Percentiles rank a stretch among this genome's conserved stretches.
These are phyloP conservation scores for Drosophila dunni DNA, from an alignment of 1,140 invertebrate genomes.

Conservation along the genomic window DNA sequence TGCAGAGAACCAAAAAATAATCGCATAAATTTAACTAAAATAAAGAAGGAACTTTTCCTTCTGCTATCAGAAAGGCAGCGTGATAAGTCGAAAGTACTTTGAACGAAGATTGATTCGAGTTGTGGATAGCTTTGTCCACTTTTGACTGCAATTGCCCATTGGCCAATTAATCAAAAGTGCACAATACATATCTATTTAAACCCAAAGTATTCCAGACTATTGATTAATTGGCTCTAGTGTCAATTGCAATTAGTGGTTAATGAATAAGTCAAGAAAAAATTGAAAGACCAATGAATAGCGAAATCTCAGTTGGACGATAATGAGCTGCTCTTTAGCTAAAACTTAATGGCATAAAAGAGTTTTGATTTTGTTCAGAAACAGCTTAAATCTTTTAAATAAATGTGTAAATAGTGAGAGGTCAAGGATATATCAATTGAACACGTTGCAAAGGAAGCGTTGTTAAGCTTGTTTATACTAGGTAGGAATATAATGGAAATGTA, in stretches of 20 bases:
- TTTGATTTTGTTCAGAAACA: background rate
- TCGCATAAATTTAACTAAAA: background rate
- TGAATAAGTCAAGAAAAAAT: conserved; percentile 57
- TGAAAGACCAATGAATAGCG: conserved; percentile 11
- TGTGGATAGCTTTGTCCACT: conserved; percentile 62
- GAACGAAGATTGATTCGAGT: conserved; percentile 76
- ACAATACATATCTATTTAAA: conserved; percentile 22
- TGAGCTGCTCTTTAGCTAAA: conserved; percentile 18
- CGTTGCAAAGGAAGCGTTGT: background rate
- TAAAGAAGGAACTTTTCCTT: background rate
- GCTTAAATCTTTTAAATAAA: conserved; percentile 8
- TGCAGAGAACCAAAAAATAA: conserved; percentile 1
- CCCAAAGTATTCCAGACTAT: conserved; percentile 39
- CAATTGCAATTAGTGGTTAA: conserved; percentile 75
- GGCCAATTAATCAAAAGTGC: conserved; percentile 70
- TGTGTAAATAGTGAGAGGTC: background rate
- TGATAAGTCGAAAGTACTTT: conserved; percentile 34
- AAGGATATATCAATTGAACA: background rate
- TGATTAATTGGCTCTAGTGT: conserved; percentile 70
- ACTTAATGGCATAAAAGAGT: background rate
- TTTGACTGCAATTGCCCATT: conserved; percentile 52
- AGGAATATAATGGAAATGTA: too few relatives aligned
- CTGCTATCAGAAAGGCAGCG: conserved; percentile 13
- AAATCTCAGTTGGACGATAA: conserved; percentile 17
- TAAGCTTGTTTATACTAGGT: too few relatives aligned